phyloP scores from a whole-genome alignment of 1,140 invertebrate species.

The Bemisia tabaci region DNA sequence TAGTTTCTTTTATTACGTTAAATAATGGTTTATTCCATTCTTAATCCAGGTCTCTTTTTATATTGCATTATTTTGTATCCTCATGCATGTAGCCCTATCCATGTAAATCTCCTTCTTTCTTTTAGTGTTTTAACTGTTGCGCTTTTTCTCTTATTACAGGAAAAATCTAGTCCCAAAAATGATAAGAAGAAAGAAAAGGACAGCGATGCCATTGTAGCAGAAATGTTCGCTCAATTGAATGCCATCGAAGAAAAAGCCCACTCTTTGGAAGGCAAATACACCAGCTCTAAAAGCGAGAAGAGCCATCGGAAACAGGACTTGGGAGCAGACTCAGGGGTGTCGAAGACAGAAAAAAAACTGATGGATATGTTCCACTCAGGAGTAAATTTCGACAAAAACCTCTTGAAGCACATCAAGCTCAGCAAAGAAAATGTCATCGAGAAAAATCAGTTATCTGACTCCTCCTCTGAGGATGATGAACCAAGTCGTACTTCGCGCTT shows the following conservation, averaged over 20 bases:
- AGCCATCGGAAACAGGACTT: background rate
- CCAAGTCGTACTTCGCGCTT: background rate
- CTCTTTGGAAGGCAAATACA: background rate
- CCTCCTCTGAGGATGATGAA: background rate
- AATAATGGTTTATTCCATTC: no score
- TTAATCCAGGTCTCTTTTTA: no score
- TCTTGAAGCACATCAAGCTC: background rate
- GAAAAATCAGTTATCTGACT: background rate
- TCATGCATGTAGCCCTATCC: no score
- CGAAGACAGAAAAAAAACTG: background rate
- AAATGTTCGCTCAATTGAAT: background rate
- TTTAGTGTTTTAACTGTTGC: no score
- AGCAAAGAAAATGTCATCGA: background rate
- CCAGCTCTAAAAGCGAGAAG: background rate
- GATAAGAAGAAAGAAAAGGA: background rate
- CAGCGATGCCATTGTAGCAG: background rate
- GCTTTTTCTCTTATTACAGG: background rate
- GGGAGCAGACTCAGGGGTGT: background rate
- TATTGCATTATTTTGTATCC: no score
- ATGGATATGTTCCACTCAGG: background rate
- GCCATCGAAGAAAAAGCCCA: background rate
- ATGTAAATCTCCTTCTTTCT: no score
- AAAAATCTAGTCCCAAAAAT: background rate
- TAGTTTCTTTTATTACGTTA: no score
- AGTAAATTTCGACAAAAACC: background rate